Conservation (phyloP, 2,888 invertebrate genomes). For the Clusia tigrina region DNA sequence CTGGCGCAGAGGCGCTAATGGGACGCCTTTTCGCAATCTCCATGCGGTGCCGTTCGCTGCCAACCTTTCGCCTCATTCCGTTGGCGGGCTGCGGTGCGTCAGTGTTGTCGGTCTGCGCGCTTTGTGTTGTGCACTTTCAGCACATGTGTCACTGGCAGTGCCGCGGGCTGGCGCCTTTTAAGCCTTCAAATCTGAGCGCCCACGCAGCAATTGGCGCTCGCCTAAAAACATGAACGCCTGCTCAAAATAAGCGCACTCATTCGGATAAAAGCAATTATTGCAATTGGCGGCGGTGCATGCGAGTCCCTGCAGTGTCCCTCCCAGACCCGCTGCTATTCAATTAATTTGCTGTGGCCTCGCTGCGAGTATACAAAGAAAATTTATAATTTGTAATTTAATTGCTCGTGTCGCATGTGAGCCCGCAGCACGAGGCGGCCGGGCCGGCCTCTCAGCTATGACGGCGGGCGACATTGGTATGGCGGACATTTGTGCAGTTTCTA, state of each 20-base stretch:
- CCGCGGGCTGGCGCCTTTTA: conserved; percentile 7
- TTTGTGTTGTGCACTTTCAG: neutral
- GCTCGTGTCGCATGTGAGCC: conserved; percentile 27
- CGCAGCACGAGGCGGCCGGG: neutral
- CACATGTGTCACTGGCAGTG: neutral
- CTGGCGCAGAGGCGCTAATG: conserved; percentile 41
- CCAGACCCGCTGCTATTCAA: neutral
- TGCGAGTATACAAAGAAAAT: conserved; percentile 30
- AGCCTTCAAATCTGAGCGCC: neutral
- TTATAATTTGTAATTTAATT: conserved; percentile 53
- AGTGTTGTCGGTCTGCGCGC: neutral
- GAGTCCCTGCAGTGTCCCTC: neutral
- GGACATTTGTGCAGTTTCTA: neutral
- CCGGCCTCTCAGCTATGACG: conserved; percentile 40
- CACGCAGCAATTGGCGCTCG: neutral
- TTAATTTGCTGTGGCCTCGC: neutral
- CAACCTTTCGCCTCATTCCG: conserved; percentile 55
- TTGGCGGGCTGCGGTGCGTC: conserved; percentile 29
- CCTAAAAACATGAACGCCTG: neutral
- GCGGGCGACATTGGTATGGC: conserved; percentile 29
- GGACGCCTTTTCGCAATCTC: conserved; percentile 50
- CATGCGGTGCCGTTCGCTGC: conserved; percentile 39
- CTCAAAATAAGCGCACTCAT: conserved; percentile 5
- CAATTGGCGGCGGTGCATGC: conserved; percentile 30
- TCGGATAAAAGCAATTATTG: conserved; percentile 35